phyloP scores from a whole-genome alignment of 1,140 invertebrate genomes.

The Plodia interpunctella region DNA sequence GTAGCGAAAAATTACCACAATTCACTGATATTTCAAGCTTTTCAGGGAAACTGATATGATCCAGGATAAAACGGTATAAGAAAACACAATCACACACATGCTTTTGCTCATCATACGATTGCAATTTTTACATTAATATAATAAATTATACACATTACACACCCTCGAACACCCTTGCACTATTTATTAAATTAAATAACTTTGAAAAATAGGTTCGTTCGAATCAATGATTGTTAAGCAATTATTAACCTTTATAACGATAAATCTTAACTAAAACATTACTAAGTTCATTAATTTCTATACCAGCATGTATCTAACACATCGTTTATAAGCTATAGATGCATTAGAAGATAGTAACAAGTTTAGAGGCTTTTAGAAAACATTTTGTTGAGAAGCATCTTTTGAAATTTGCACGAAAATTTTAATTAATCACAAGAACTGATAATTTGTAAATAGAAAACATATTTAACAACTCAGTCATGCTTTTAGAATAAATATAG shows the following conservation, averaged over 20 bases:
- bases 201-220: not conserved
- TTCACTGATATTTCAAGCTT: conserved; percentile 7
- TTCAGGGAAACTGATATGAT: not conserved
- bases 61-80: not conserved
- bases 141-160: conserved; percentile 8
- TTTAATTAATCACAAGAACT: not conserved
- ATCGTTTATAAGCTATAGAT: not conserved
- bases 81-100: conserved; percentile 32
- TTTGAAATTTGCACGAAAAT: not conserved
- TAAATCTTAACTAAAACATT: not conserved
- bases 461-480: not conserved
- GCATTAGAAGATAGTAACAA: conserved; percentile 1
- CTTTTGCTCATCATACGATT: conserved; percentile 23
- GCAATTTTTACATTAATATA: not conserved
- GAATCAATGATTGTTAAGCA: not conserved
- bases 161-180: conserved; percentile 19
- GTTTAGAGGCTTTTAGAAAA: not conserved
- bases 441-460: not conserved
- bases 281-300: not conserved
- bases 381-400: not conserved
- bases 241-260: not conserved
- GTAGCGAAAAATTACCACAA: conserved; percentile 4
- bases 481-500: conserved; percentile 1
- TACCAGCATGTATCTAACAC: not conserved
- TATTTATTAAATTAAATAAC: not conserved